These are phyloP conservation scores for Plectrocnemia conspersa DNA, from an alignment of 1,140 invertebrate genomes.

Conservation along the genomic window DNA sequence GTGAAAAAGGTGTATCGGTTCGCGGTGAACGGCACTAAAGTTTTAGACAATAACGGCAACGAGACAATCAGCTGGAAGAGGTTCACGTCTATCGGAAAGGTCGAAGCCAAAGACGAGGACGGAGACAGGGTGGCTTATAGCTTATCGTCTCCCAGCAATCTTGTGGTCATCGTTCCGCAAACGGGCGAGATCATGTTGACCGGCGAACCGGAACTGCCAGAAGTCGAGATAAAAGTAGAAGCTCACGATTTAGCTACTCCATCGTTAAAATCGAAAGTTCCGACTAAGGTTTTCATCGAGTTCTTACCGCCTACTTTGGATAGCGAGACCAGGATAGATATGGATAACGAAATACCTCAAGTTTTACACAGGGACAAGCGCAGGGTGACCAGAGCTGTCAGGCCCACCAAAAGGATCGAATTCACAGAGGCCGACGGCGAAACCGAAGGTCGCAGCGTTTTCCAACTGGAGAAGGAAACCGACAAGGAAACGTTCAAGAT, in stretches of 20 bases:
- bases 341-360: constrained; percentile 51
- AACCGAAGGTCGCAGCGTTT: constrained; percentile 80
- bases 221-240: constrained; percentile 66
- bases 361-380: constrained; percentile 68
- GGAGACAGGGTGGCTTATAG: constrained; percentile 83
- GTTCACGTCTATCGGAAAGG: constrained; percentile 75
- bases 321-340: constrained; percentile 42
- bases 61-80: constrained; percentile 61
- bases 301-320: constrained; percentile 57
- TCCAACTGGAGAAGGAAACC: constrained; percentile 86
- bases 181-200: constrained; percentile 82
- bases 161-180: constrained; percentile 83
- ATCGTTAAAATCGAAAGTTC: constrained; percentile 59
- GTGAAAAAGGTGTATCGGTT: constrained; percentile 73
- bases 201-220: constrained; percentile 65
- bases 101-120: constrained; percentile 78
- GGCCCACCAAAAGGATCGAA: constrained; percentile 87
- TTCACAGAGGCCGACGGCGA: constrained; percentile 88
- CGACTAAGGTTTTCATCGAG: constrained; percentile 70
- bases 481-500: constrained; percentile 91
- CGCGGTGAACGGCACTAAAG: constrained; percentile 58
- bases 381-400: constrained; percentile 77
- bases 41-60: constrained; percentile 50
- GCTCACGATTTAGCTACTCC: constrained; percentile 77
- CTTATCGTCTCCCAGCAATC: constrained; percentile 68